phyloP scores from a whole-genome alignment of 2,888 invertebrate species.

The Danaus chrysippus region DNA sequence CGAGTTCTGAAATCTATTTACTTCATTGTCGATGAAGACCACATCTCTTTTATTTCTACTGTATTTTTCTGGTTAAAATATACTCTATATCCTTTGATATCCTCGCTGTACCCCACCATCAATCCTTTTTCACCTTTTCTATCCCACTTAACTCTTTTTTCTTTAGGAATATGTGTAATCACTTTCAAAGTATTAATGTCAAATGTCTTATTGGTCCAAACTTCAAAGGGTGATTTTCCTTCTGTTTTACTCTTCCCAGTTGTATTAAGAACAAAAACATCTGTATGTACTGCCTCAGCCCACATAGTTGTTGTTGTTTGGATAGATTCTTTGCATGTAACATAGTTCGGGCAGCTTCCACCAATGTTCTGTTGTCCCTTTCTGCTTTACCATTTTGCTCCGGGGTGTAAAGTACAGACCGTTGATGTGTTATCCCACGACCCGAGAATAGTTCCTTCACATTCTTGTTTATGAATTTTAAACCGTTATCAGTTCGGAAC shows the following conservation, averaged over 20 bases:
- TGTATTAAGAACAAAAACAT: no score
- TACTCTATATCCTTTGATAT: conserved; percentile 23
- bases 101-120: conserved; percentile 28
- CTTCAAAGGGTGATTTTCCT: conserved; percentile 23
- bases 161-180: conserved; percentile 15
- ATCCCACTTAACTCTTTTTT: conserved; percentile 35
- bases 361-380: no score
- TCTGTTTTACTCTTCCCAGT: conserved; percentile 16
- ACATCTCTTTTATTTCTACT: conserved; percentile 15
- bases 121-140: conserved; percentile 29
- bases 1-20: no score
- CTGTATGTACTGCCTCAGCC: no score
- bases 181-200: conserved; percentile 9
- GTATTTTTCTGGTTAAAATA: conserved; percentile 16
- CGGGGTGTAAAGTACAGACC: background rate
- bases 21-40: conserved; percentile 10
- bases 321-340: no score
- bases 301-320: no score
- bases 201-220: conserved; percentile 17
- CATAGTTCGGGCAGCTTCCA: no score
- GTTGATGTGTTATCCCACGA: conserved; percentile 13
- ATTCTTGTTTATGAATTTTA: conserved; percentile 16
- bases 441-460: conserved; percentile 15
- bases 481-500: conserved; percentile 11
- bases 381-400: conserved; percentile 26